Percentiles rank a stretch among this genome's conserved stretches.
Evolutionary conservation across 2,113 vertebrate genomes (phyloP).

Genomic region (Microtus oregoni): DNA sequence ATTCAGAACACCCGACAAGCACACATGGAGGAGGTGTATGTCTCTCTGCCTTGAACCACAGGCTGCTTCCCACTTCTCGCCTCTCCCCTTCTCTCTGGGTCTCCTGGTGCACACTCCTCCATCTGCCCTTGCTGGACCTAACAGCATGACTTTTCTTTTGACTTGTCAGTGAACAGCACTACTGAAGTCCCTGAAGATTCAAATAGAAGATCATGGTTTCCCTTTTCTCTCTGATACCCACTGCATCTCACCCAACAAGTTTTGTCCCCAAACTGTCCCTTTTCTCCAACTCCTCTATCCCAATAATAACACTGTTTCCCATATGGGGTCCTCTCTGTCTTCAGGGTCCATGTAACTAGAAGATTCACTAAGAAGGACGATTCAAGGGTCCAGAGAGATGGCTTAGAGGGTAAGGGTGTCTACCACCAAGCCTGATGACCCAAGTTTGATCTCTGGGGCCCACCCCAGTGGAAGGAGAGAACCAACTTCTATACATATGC

Average conservation of each 20-base stretch:
- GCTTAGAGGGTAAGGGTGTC: neutral
- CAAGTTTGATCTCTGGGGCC: neutral
- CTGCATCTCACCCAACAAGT: fast-evolving
- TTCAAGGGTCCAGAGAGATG: neutral
- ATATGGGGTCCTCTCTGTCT: neutral
- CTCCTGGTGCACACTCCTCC: neutral
- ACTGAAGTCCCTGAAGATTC: neutral
- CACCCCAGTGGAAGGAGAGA: neutral
- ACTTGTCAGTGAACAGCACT: too few relatives aligned
- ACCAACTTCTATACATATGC: neutral
- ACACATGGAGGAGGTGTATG: fast-evolving
- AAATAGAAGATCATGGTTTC: neutral
- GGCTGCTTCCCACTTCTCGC: neutral
- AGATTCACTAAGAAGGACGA: neutral
- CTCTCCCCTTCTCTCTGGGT: neutral
- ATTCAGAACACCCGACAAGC: fast-evolving
- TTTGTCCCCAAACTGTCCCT: neutral
- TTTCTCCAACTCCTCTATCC: neutral
- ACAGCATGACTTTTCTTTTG: neutral
- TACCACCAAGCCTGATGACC: neutral
- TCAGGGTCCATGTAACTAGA: neutral
- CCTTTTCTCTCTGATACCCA: neutral
- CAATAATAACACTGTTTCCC: neutral
- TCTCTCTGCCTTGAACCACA: neutral
- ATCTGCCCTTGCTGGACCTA: neutral